These are phyloP conservation scores for Notothenia rossii DNA, from an alignment of 2,113 vertebrate genomes.

Conservation along the genomic window DNA sequence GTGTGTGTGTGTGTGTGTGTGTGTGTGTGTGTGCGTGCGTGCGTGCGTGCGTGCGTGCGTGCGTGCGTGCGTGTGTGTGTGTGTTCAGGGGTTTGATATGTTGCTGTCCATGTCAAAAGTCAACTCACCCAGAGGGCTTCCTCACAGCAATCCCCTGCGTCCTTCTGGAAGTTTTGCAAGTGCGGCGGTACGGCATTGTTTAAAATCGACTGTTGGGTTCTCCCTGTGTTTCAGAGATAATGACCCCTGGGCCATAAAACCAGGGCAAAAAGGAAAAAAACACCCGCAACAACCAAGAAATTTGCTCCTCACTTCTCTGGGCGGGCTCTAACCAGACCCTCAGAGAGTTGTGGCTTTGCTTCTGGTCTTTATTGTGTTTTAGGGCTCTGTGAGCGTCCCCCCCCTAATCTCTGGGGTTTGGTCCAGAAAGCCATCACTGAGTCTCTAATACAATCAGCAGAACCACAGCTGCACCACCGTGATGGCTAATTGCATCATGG, in stretches of 20 bases:
- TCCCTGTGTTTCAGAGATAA: slow-evolving; percentile 64
- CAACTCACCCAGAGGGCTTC: slow-evolving; percentile 56
- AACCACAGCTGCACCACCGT: slow-evolving; percentile 77
- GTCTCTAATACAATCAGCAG: slow-evolving; percentile 78
- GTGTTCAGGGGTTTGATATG: slow-evolving; percentile 66
- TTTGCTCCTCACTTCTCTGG: slow-evolving; percentile 47
- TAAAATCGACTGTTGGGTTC: slow-evolving; percentile 36
- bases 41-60: slow-evolving; percentile 42
- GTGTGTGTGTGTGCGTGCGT: slow-evolving; percentile 14
- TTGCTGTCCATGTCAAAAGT: slow-evolving; percentile 77
- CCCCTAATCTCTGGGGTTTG: slow-evolving; percentile 70
- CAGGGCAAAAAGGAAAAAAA: slow-evolving; percentile 14
- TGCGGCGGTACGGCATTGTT: slow-evolving; percentile 57
- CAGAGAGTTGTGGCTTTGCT: slow-evolving; percentile 43
- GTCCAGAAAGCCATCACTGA: slow-evolving; percentile 72
- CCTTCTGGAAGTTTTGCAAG: slow-evolving; percentile 66
- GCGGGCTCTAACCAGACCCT: slow-evolving; percentile 24
- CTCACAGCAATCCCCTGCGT: slow-evolving; percentile 52
- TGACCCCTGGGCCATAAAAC: slow-evolving; percentile 58
- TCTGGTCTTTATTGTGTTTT: slow-evolving; percentile 70
- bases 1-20: slow-evolving; percentile 18
- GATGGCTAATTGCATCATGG: slow-evolving; percentile 79
- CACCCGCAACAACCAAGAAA: slow-evolving; percentile 24
- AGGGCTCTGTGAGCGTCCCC: slow-evolving; percentile 43
- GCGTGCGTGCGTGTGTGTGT: slow-evolving; percentile 46